Evolutionary conservation across 2,113 vertebrate species (phyloP).

Genomic region (Nematolebias whitei): DNA sequence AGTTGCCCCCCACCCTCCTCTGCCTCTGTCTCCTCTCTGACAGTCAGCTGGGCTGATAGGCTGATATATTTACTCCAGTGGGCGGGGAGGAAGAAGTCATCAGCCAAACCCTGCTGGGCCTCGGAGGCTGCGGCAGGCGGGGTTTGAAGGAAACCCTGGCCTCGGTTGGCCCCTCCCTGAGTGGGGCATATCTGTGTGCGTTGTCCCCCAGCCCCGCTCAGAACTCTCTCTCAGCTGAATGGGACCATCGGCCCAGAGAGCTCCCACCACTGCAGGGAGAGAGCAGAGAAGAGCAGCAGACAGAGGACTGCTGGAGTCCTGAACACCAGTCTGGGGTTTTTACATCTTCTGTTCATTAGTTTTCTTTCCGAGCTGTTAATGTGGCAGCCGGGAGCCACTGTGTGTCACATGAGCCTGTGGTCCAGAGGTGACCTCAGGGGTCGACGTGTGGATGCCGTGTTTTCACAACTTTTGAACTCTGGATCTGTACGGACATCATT

Average conservation of each 20-base stretch:
- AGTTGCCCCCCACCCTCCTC: conserved; percentile 40
- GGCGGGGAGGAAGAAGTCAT: conserved; percentile 64
- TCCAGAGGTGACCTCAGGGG: conserved; percentile 69
- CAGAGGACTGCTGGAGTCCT: conserved; percentile 21
- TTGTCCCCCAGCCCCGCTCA: conserved; percentile 79
- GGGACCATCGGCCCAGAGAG: conserved; percentile 76
- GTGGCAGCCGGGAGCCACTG: conserved; percentile 51
- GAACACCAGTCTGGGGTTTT: background rate
- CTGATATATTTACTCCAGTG: conserved; percentile 74
- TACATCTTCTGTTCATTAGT: background rate
- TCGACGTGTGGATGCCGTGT: conserved; percentile 36
- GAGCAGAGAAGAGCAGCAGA: conserved; percentile 36
- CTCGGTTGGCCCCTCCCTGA: conserved; percentile 75
- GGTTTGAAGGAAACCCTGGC: conserved; percentile 76
- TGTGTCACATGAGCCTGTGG: conserved; percentile 55
- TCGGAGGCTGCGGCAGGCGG: conserved; percentile 71
- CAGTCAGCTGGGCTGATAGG: conserved; percentile 64
- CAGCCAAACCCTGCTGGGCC: conserved; percentile 61
- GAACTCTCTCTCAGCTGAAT: conserved; percentile 83
- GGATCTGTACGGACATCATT: conserved; percentile 83
- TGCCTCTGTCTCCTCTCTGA: conserved; percentile 40
- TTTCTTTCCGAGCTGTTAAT: conserved; percentile 49
- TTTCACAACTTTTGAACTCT: conserved; percentile 73
- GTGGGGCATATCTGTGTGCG: conserved; percentile 80
- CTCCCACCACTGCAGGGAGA: conserved; percentile 17